Percentiles rank a stretch among this genome's conserved stretches.
These are phyloP conservation scores for Prionailurus bengalensis DNA, from an alignment of 2,113 vertebrate species.

Conservation along the genomic window DNA sequence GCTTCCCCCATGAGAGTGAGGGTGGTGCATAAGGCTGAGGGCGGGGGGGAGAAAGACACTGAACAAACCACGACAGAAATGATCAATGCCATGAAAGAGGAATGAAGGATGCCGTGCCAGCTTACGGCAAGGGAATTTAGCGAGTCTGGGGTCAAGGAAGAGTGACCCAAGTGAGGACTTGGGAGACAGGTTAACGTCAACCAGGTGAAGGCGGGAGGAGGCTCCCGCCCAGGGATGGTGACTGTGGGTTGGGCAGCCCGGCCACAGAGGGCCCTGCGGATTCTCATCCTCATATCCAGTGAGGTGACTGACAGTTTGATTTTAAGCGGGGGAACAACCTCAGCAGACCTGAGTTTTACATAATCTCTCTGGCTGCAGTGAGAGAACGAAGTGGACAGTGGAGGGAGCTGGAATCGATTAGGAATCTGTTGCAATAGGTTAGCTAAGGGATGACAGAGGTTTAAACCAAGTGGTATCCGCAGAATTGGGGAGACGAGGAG, in stretches of 20 bases:
- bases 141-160: neutral
- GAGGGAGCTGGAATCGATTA: neutral
- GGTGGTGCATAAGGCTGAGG: fast-evolving
- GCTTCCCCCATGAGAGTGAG: neutral
- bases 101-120: neutral
- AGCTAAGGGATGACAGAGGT: neutral
- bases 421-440: neutral
- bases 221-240: neutral
- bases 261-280: neutral
- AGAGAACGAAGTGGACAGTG: neutral
- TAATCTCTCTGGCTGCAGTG: neutral
- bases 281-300: neutral
- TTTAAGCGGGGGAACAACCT: neutral
- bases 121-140: neutral
- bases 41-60: neutral
- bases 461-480: neutral
- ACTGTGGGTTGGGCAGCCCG: neutral
- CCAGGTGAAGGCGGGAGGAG: neutral
- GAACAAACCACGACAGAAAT: neutral
- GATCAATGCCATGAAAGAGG: neutral
- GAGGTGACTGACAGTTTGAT: neutral
- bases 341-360: neutral
- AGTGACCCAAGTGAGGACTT: neutral
- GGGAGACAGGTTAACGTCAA: neutral
- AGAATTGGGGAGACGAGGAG: neutral